A percentile compares a stretch with the other conserved stretches of the same genome.
Evolutionary conservation across 2,888 invertebrate genomes (phyloP).

Genomic region (Drosophila stalkeri): DNA sequence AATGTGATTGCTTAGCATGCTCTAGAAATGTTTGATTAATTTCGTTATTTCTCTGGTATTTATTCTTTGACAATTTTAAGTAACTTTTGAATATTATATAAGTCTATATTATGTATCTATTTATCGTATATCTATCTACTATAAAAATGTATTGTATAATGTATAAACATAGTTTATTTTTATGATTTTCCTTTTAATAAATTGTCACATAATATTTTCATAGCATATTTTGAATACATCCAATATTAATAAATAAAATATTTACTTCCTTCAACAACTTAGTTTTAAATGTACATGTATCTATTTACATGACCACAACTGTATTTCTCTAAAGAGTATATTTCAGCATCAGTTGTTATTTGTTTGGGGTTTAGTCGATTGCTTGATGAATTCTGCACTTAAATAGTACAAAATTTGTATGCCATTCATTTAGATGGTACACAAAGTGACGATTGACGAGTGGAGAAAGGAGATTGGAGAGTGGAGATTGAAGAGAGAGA

Average conservation of each 20-base stretch:
- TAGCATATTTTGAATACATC: no score
- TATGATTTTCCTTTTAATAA: no score
- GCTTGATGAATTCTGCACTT: constrained; percentile 62
- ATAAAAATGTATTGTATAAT: no score
- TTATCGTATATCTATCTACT: background rate
- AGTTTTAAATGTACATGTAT: background rate
- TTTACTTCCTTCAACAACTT: no score
- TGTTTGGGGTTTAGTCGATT: constrained; percentile 41
- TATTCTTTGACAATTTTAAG: no score
- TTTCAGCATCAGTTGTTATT: constrained; percentile 23
- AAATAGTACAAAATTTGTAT: constrained; percentile 72
- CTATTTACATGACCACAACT: background rate
- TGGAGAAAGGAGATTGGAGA: constrained; percentile 2
- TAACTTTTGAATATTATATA: background rate
- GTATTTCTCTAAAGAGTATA: constrained; percentile 11
- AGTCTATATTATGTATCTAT: no score
- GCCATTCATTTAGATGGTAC: constrained; percentile 79
- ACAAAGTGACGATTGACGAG: constrained; percentile 43
- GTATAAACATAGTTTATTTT: no score
- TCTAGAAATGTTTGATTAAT: no score
- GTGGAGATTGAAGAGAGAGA: background rate
- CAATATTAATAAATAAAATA: no score
- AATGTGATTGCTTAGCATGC: no score
- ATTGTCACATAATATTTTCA: no score
- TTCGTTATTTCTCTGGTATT: background rate